These are phyloP conservation scores for Potamarius usumacintae DNA, from an alignment of 2,113 vertebrate species.

Conservation along the genomic window DNA sequence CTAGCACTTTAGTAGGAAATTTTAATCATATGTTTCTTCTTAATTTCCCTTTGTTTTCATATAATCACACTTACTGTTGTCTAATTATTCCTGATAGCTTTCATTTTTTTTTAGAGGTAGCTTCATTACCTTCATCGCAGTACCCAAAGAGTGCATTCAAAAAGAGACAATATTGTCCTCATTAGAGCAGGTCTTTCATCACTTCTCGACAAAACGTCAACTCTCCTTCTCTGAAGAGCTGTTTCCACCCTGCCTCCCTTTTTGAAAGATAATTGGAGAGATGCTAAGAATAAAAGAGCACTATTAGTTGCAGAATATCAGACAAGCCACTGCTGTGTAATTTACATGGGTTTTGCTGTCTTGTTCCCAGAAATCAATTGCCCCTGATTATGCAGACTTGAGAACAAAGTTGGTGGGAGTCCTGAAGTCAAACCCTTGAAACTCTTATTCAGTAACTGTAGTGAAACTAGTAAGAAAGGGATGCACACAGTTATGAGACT, in stretches of 20 bases:
- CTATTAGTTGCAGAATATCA: not conserved
- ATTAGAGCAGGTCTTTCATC: not conserved
- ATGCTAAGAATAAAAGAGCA: conserved; percentile 1
- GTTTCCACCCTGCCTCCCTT: not conserved
- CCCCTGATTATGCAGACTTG: not conserved
- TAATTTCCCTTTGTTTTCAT: not conserved
- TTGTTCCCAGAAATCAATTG: not conserved
- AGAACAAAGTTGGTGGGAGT: conserved; percentile 2
- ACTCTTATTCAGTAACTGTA: not conserved
- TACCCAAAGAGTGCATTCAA: not conserved
- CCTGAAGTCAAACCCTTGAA: not conserved
- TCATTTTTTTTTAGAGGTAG: not conserved
- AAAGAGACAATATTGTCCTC: not conserved
- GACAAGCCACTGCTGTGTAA: not conserved
- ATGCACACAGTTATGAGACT: not conserved
- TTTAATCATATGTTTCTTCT: conserved; percentile 10
- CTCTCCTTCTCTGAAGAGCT: not conserved
- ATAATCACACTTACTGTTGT: not conserved
- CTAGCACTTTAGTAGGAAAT: not conserved
- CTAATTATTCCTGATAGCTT: not conserved
- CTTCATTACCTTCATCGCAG: not conserved
- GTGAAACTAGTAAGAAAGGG: not conserved
- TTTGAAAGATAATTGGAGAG: conserved; percentile 7
- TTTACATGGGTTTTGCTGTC: not conserved
- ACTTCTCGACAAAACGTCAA: not conserved